Percentiles rank a stretch among this genome's conserved stretches.
Conservation (phyloP, 2,113 vertebrate genomes). For the Callorhinus ursinus region DNA sequence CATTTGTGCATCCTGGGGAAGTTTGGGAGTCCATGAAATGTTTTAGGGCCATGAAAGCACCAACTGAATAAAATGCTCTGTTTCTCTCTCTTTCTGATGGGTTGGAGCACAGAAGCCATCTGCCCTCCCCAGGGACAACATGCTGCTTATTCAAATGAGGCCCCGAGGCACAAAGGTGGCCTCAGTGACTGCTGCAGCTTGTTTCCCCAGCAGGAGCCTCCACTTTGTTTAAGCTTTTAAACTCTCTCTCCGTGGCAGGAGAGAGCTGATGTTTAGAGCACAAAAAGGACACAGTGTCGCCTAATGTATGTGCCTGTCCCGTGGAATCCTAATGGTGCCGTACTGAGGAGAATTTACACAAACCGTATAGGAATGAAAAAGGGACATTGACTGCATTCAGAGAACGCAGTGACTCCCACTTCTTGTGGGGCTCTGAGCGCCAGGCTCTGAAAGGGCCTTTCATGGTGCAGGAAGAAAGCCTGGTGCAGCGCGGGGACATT, state of each 20-base stretch:
- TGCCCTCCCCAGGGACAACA: constrained; percentile 82
- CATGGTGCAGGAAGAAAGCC: constrained; percentile 87
- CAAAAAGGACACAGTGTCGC: constrained; percentile 86
- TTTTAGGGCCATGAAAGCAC: constrained; percentile 63
- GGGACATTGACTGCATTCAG: constrained; percentile 88
- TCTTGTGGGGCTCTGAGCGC: constrained; percentile 75
- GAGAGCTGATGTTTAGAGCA: constrained; percentile 81
- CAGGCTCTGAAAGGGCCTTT: constrained; percentile 88
- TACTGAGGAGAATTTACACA: constrained; percentile 82
- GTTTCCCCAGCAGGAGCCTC: constrained; percentile 82
- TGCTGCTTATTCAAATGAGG: constrained; percentile 87
- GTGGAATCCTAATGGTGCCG: constrained; percentile 83
- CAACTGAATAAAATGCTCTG: constrained; percentile 53
- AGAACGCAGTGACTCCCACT: constrained; percentile 85
- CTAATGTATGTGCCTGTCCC: constrained; percentile 86
- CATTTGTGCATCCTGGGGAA: background rate
- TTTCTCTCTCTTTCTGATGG: constrained; percentile 49
- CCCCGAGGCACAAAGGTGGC: constrained; percentile 84
- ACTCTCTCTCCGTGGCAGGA: constrained; percentile 81
- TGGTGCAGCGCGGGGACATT: constrained; percentile 80
- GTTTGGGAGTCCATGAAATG: constrained; percentile 35
- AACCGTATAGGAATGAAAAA: constrained; percentile 85
- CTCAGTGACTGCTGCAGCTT: constrained; percentile 80
- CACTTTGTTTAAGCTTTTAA: constrained; percentile 84
- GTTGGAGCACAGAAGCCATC: constrained; percentile 77